A percentile compares a stretch with the other conserved stretches of the same genome.
Evolutionary conservation across 2,888 invertebrate species (phyloP).

Genomic region (Cryptosula pallasiana): DNA sequence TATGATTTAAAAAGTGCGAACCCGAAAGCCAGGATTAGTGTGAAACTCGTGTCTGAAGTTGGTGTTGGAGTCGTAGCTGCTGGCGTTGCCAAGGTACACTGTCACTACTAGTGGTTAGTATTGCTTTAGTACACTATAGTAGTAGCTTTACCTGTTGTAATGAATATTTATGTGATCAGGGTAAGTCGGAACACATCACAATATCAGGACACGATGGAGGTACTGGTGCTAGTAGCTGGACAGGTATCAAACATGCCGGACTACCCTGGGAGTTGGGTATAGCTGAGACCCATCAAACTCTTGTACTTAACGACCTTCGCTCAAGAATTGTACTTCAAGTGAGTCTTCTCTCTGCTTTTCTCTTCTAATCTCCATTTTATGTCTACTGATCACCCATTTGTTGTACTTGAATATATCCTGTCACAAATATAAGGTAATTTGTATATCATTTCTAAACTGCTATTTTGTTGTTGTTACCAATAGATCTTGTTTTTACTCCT

Average conservation of each 20-base stretch:
- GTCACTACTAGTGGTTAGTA: background rate
- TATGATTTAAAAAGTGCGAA: constrained; percentile 97
- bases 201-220: constrained; percentile 99
- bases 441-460: too few relatives aligned
- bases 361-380: too few relatives aligned
- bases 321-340: constrained; percentile 92
- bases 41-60: constrained; percentile 95
- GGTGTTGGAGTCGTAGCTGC: constrained; percentile 99
- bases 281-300: constrained; percentile 94
- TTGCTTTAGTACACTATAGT: background rate
- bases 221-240: constrained; percentile 98
- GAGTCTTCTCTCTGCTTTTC: too few relatives aligned
- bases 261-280: constrained; percentile 97
- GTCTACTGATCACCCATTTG: too few relatives aligned
- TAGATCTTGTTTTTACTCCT: too few relatives aligned
- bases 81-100: constrained; percentile 93
- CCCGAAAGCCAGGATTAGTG: constrained; percentile 88
- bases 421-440: too few relatives aligned
- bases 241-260: constrained; percentile 95
- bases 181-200: constrained; percentile 96
- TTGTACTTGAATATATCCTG: too few relatives aligned
- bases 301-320: constrained; percentile 85
- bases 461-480: too few relatives aligned
- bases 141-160: background rate
- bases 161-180: too few relatives aligned